phyloP scores from a whole-genome alignment of 2,888 invertebrate species.

The Heterodera filipjevi region DNA sequence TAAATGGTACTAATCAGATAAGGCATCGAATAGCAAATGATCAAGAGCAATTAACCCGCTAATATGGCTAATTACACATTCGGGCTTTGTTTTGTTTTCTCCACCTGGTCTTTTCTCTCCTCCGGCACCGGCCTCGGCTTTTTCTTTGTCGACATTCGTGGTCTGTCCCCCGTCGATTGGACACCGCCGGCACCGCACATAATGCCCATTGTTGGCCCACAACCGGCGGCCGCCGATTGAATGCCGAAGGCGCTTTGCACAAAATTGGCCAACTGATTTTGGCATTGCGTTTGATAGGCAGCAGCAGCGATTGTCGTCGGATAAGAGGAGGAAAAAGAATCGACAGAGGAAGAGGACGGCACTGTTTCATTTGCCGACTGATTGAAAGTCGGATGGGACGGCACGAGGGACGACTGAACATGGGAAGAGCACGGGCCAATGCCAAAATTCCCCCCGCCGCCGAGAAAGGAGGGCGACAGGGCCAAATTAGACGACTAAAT shows the following conservation, averaged over 20 bases:
- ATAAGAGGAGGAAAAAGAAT: not conserved
- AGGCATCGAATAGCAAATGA: no score
- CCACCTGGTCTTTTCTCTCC: slow-evolving; percentile 21
- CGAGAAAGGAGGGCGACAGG: not conserved
- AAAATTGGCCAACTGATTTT: slow-evolving; percentile 32
- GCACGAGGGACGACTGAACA: not conserved
- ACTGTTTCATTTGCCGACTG: no score
- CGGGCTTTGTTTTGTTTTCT: not conserved
- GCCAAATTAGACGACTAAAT: not conserved
- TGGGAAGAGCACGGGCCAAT: slow-evolving; percentile 1
- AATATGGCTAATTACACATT: no score
- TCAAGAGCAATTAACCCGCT: no score
- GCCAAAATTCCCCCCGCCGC: not conserved
- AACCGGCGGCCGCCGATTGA: not conserved
- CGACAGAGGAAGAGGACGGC: not conserved
- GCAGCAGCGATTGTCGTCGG: not conserved
- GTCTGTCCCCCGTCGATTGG: not conserved
- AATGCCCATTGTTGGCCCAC: not conserved
- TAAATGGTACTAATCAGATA: no score
- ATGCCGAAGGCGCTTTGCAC: slow-evolving; percentile 22
- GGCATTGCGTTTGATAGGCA: slow-evolving; percentile 10
- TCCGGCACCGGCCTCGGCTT: slow-evolving; percentile 23
- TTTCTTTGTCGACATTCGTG: slow-evolving; percentile 1
- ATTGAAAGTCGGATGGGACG: not conserved
- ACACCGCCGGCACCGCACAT: not conserved